Base-by-base conservation (phyloP, 1,140 invertebrate species). In the Uloborus diversus region DNA sequence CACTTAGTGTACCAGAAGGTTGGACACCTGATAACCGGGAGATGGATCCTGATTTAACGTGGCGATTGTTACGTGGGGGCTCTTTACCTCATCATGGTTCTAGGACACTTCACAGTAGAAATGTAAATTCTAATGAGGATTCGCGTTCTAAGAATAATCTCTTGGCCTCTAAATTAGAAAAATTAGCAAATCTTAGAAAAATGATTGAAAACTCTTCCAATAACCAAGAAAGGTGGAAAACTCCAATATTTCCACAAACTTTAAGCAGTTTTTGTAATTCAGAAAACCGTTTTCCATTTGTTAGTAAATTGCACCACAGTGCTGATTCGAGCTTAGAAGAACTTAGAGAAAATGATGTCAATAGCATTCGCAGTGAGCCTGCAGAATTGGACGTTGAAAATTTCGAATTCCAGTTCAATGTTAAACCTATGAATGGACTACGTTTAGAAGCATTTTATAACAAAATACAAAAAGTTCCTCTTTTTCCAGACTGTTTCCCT, bases 361-460 rank as follows among this genome's bases (percentile, higher is more conserved):
- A 73, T 68, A 80, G 78, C 53, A 65, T 80, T 33, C 27, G 30
- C 11, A 66, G 81, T 59, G 81, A 80, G 27, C 62, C 78, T 20
- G 59, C 80, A 23, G 78, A 69, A 27, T 30, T 73, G 23, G 78
- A 80, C n/a, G 30, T 42, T 14, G 57, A 57, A 32, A 66, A 61
- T 49, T 53, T 80, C 14, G 57, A 56, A 13, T 65, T 80, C 33
- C 70, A 75, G 27, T 70, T 70, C 35, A 70, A 70, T 25, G 68
- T 70, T 14, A 65, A 79, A 25, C 64, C 35, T 13, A 75, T 65
- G 62, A 81, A 75, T 62, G 70, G 80, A 35, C 32, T 81, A 9
- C 79, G 68, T 14, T 30, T 81, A 56, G 71, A 81, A 56, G 71
- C 80, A 13, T 81, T 78, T 59, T 81, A 81, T 37, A 81, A 81